phyloP scores from a whole-genome alignment of 2,113 vertebrate species.

The Prionailurus viverrinus region DNA sequence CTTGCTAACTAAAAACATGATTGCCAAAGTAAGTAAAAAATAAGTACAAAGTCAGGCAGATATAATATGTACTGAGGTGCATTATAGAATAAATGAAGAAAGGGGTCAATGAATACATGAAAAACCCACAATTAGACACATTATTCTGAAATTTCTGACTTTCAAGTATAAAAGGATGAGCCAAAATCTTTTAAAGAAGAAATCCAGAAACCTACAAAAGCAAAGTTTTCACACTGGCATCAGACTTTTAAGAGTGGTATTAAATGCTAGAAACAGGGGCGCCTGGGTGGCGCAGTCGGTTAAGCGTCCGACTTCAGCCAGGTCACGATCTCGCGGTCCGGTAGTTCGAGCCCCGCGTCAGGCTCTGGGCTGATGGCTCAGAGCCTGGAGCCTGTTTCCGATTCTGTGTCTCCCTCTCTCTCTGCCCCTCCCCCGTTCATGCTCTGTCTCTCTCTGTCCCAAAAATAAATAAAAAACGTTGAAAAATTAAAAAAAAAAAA shows the following conservation, averaged over 20 bases:
- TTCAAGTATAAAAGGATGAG: not conserved
- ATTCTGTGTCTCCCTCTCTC: too few species aligned
- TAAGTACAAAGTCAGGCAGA: not conserved
- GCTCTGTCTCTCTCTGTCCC: too few species aligned
- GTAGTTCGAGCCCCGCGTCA: too few species aligned
- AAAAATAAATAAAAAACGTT: too few species aligned
- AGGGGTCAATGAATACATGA: not conserved
- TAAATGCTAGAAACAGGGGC: not conserved
- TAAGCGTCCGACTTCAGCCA: too few species aligned
- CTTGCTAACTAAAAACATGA: conserved; percentile 24
- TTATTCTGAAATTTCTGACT: not conserved
- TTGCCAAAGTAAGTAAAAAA: not conserved
- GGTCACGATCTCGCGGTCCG: too few species aligned
- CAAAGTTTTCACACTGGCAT: not conserved
- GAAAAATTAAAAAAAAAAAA: too few species aligned
- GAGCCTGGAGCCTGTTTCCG: too few species aligned
- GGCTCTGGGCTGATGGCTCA: too few species aligned
- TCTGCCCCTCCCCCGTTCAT: too few species aligned
- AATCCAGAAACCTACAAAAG: not conserved
- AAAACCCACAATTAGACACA: not conserved
- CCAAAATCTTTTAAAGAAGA: not conserved
- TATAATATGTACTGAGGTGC: not conserved
- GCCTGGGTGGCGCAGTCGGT: too few species aligned
- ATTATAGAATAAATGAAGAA: not conserved
- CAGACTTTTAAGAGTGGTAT: not conserved